Conservation (phyloP, 2,113 vertebrate genomes). For the Neodontobutis hainanensis region DNA sequence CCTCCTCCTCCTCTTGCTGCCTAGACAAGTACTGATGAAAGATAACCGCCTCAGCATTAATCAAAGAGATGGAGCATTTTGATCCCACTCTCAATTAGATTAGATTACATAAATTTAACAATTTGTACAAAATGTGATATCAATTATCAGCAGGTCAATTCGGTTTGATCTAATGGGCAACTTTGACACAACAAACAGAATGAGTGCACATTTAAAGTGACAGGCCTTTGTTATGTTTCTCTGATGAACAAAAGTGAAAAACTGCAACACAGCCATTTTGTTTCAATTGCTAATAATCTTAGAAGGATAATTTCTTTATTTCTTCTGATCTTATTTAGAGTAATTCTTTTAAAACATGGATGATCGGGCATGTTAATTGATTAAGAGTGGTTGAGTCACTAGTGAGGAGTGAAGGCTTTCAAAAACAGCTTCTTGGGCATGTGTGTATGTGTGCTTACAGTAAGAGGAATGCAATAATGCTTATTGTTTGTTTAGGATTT, state of each 20-base stretch:
- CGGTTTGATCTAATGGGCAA: conserved; percentile 60
- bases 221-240: neutral
- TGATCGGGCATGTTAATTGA: conserved; percentile 44
- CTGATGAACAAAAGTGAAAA: conserved; percentile 1
- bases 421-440: conserved; percentile 16
- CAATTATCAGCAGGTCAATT: conserved; percentile 72
- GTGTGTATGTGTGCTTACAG: conserved; percentile 29
- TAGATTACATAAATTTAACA: conserved; percentile 71
- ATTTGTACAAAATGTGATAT: conserved; percentile 70
- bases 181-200: conserved; percentile 32
- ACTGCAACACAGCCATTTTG: conserved; percentile 17
- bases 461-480: conserved; percentile 40
- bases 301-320: conserved; percentile 1
- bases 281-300: conserved; percentile 7
- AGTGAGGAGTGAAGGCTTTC: conserved; percentile 21
- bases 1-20: conserved; percentile 47
- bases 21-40: conserved; percentile 68
- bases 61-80: conserved; percentile 76
- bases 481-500: conserved; percentile 64
- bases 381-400: conserved; percentile 36
- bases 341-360: conserved; percentile 37
- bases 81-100: conserved; percentile 75
- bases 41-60: conserved; percentile 76
- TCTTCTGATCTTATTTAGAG: conserved; percentile 10
- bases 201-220: conserved; percentile 3